Evolutionary conservation across 2,888 invertebrate genomes (phyloP).

Genomic region (Troglohyphantes excavatus): DNA sequence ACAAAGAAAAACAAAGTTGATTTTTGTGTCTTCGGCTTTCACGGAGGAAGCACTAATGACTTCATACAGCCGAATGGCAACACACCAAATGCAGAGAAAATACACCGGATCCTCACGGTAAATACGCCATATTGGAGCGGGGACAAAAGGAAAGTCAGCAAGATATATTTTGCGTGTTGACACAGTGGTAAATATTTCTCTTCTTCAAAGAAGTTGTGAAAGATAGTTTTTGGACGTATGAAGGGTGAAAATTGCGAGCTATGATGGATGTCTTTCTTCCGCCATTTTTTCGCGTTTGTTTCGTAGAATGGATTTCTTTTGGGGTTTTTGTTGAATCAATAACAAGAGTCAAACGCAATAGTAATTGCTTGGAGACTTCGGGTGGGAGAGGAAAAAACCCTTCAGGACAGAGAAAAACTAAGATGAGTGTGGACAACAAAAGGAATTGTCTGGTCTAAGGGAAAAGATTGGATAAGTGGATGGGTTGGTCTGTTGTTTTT

Average conservation of each 20-base stretch:
- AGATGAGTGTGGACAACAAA: background rate
- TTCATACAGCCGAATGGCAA: constrained; percentile 61
- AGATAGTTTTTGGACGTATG: constrained; percentile 9
- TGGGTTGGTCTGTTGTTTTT: background rate
- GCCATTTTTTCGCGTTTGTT: background rate
- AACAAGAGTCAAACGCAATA: constrained; percentile 21
- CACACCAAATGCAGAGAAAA: constrained; percentile 41
- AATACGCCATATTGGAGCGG: constrained; percentile 41
- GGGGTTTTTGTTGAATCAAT: constrained; percentile 16
- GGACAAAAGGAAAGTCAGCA: background rate
- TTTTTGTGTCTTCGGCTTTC: constrained; percentile 63
- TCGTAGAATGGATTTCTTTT: background rate
- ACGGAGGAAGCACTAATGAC: constrained; percentile 75
- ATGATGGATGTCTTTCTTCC: background rate
- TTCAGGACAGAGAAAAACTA: background rate
- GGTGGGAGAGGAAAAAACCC: background rate
- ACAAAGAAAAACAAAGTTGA: constrained; percentile 75
- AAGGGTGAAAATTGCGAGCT: constrained; percentile 3
- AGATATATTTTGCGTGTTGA: constrained; percentile 39
- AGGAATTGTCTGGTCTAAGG: background rate
- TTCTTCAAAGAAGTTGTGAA: constrained; percentile 70
- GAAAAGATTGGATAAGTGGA: background rate
- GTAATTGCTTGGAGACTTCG: constrained; percentile 4
- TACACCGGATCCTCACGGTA: constrained; percentile 59
- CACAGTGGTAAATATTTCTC: constrained; percentile 72